A percentile compares a stretch with the other conserved stretches of the same genome.
Evolutionary conservation across 2,888 invertebrate species (phyloP).

Genomic region (Monochamus alternatus): DNA sequence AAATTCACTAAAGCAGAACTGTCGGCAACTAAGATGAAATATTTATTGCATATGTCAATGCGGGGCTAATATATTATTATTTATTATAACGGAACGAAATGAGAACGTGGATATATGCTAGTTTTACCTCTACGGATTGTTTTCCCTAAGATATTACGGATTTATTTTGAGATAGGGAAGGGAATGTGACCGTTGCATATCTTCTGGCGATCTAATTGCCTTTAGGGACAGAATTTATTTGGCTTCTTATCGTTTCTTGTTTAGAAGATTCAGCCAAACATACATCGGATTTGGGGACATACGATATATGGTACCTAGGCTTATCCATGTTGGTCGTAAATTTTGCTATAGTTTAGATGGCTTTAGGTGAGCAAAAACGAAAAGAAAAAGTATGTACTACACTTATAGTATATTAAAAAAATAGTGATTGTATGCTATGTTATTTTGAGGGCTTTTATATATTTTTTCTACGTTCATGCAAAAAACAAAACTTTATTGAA

Average conservation of each 20-base stretch:
- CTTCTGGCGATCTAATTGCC: slow-evolving; percentile 5
- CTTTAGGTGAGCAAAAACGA: not conserved
- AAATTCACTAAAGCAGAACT: slow-evolving; percentile 21
- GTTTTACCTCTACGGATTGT: not conserved
- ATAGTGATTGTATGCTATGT: too few relatives aligned
- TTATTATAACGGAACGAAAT: not conserved
- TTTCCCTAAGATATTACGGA: slow-evolving; percentile 3
- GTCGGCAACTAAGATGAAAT: slow-evolving; percentile 5
- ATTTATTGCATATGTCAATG: slow-evolving; percentile 17
- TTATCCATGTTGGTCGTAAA: not conserved
- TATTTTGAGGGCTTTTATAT: too few relatives aligned
- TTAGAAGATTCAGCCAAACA: not conserved
- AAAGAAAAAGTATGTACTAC: not conserved
- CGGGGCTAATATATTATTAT: slow-evolving; percentile 3
- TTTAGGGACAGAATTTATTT: slow-evolving; percentile 12
- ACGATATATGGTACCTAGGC: not conserved
- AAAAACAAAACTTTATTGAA: too few relatives aligned
- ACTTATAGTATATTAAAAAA: too few relatives aligned
- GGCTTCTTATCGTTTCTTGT: slow-evolving; percentile 3
- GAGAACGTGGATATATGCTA: not conserved
- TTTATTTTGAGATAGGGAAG: not conserved
- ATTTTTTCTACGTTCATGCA: too few relatives aligned
- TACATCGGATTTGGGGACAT: too few relatives aligned
- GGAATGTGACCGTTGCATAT: slow-evolving; percentile 12
- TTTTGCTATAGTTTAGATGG: too few relatives aligned